These are phyloP conservation scores for Masticophis lateralis DNA, from an alignment of 2,797 vertebrate genomes.

Conservation along the genomic window DNA sequence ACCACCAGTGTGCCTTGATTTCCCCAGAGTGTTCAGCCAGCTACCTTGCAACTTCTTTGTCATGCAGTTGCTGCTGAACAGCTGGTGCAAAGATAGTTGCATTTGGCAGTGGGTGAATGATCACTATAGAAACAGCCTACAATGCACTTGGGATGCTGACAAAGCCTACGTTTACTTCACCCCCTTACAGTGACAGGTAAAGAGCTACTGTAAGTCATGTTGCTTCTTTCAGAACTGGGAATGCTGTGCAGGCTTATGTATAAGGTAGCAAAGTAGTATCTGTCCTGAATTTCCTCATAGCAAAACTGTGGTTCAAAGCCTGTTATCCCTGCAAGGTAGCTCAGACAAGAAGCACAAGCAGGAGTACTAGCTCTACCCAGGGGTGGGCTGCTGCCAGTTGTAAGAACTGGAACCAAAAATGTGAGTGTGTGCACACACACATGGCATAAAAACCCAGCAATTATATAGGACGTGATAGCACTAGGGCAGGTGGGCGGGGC, in stretches of 20 bases:
- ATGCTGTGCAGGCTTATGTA: neutral
- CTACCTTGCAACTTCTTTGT: neutral
- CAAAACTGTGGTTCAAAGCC: neutral
- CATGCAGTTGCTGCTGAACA: neutral
- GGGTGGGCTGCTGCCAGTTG: no score
- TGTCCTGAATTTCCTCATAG: slow-evolving; percentile 13
- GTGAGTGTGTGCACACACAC: no score
- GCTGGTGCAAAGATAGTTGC: slow-evolving; percentile 23
- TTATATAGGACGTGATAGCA: no score
- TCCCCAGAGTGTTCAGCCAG: neutral
- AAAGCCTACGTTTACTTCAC: slow-evolving; percentile 14
- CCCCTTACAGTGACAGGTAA: slow-evolving; percentile 23
- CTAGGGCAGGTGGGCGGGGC: no score
- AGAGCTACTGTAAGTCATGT: slow-evolving; percentile 33
- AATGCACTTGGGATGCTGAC: slow-evolving; percentile 41
- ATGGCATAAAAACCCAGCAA: no score
- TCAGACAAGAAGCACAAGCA: neutral
- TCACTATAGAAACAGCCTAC: slow-evolving; percentile 49
- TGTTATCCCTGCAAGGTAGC: neutral
- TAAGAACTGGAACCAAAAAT: no score
- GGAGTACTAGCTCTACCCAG: neutral
- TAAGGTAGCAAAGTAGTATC: rapidly evolving
- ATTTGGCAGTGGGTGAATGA: slow-evolving; percentile 45
- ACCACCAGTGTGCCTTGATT: neutral
- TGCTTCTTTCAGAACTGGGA: slow-evolving; percentile 37